These are phyloP conservation scores for Aphaenogaster ashmeadi DNA, from an alignment of 1,140 invertebrate genomes.

Conservation along the genomic window DNA sequence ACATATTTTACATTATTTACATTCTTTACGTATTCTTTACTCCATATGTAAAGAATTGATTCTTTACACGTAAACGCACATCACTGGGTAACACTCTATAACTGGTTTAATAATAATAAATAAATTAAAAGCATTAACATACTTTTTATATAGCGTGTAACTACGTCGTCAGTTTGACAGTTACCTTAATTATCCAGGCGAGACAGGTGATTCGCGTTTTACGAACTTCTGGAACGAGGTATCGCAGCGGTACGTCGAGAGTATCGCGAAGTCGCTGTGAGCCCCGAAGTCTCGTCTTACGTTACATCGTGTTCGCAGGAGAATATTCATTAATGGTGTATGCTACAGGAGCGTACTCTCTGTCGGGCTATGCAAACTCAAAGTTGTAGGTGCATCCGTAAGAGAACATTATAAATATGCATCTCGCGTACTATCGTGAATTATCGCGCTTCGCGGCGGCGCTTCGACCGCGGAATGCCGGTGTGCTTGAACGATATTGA, in stretches of 20 bases:
- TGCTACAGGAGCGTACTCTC: slow-evolving; percentile 50
- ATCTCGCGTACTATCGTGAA: slow-evolving; percentile 62
- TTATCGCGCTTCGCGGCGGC: slow-evolving; percentile 41
- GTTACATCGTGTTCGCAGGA: slow-evolving; percentile 60
- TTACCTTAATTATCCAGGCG: slow-evolving; percentile 50
- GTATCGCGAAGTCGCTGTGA: slow-evolving; percentile 46
- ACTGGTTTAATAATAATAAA: neutral
- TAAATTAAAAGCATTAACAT: neutral
- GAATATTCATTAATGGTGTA: slow-evolving; percentile 64
- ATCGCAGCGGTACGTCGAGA: slow-evolving; percentile 12
- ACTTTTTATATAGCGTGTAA: neutral
- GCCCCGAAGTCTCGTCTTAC: slow-evolving; percentile 60
- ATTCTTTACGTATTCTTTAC: no score
- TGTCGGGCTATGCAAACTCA: slow-evolving; percentile 60
- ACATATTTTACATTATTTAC: no score
- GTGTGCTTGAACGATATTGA: slow-evolving; percentile 75
- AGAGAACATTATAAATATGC: slow-evolving; percentile 66
- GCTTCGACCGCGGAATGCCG: slow-evolving; percentile 7
- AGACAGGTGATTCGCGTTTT: slow-evolving; percentile 50
- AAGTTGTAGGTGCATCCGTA: slow-evolving; percentile 61
- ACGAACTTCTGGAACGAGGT: slow-evolving; percentile 48
- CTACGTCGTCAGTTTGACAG: slow-evolving; percentile 38
- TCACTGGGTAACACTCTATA: neutral
- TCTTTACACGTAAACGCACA: no score
- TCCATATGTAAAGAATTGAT: no score